Evolutionary conservation across 2,113 vertebrate genomes (phyloP), one percentile per base, ranked within the genome.

Genomic region (Cryptoleucopteryx plumbea): DNA sequence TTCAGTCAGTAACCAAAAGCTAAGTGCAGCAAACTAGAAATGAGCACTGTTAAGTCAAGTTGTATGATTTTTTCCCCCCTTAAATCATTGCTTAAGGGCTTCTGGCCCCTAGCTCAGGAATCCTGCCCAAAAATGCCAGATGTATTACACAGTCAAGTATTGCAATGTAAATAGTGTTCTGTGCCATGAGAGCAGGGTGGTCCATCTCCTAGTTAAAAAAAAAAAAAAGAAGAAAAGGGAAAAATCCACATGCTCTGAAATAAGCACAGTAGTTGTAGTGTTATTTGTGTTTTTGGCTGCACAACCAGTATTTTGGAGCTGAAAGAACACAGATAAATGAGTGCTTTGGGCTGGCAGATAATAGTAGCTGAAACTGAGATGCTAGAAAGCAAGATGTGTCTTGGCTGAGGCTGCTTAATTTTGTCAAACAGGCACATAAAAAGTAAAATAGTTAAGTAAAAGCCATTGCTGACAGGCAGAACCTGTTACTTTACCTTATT

Each of bases 111-210:
- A 97, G 98, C 98, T 99, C 97, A 98, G 99, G 98, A 98, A 98
- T 99, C 98, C 97, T 98, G 99, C 99, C 99, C 99, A 98, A 99
- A 99, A 99, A 99, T 99, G 99, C 99, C 99, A 99, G 99, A 99
- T 99, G 99, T 99, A 99, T 99, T 99, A 99, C 99, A 99, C 99
- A 99, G 99, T 99, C 98, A 98, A 99, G 98, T 98, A 99, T 98
- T 98, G 99, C 99, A 99, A 99, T 99, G 99, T 99, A 99, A 99
- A 99, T 99, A 99, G 97, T 98, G 98, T 98, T 98, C 98, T 98
- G 98, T 99, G 99, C 99, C 99, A 99, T 98, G 98, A 99, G 97
- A 99, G 98, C 99, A 99, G 99, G 99, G 99, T 99, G 99, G 99
- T 99, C 99, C 98, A 96, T 98, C 98, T 98, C 97, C 94, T 97